Base-by-base conservation (phyloP, 1,140 invertebrate species). In the Polypedilum pembai region DNA sequence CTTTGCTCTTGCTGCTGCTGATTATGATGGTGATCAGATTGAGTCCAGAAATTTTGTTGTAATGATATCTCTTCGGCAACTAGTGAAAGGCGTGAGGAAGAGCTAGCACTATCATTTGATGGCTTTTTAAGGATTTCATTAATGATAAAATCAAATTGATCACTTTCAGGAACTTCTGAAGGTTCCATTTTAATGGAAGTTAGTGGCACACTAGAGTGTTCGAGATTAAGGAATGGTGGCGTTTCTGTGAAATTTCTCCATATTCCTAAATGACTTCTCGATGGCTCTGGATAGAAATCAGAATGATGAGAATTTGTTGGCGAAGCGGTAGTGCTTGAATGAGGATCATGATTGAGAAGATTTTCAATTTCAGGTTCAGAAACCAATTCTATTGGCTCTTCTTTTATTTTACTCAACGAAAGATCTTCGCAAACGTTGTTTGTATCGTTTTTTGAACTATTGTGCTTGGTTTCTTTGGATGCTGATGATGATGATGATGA, bases 291-390 rank as follows among this genome's bases (percentile, higher is more conserved):
- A 21, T 69, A 69, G 10, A 20, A 69, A 20, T 69, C 20, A 0
- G 65, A 69, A 10, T 33, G 24, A 33, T 33, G 24, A 33, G 24
- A 33, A 33, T 33, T 33, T 33, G 24, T 33, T 33, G 24, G 24
- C 24, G 24, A 33, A 33, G n/a, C 8, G 20, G 17, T 69, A 3
- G 17, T 69, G 18, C 17, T 20, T 1, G 65, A 69, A 18, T 69
- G 20, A 18, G 65, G 17, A 69, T 69, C 65, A 21, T 69, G 65
- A 20, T 69, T 69, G n/a, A 69, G 18, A 10, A 69, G 17, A 69
- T 69, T 69, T 69, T 69, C 65, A 69, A 69, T 69, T 69, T 69
- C 65, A 5, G 65, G 65, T 10, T 69, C 65, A 18, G 65, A 69
- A 1, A 69, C 65, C 17, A 69, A 69, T 69, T 69, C 65, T 10